phyloP scores from a whole-genome alignment of 2,888 invertebrate genomes.

The Acrobasis repandana region DNA sequence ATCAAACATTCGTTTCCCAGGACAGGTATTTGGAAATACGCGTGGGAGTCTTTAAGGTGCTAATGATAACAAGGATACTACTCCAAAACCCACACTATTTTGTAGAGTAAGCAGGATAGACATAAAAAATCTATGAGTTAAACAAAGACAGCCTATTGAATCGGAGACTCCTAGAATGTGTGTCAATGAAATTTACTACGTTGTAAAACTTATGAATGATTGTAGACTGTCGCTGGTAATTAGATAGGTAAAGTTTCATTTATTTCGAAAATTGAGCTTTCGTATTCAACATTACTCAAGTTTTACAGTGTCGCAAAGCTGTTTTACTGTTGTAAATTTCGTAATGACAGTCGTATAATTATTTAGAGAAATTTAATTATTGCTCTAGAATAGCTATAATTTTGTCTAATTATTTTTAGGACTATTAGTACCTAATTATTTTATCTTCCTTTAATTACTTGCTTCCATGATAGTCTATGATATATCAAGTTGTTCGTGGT shows the following conservation, averaged over 20 bases:
- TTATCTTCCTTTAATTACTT: too few species aligned
- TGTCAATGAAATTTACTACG: conserved; percentile 34
- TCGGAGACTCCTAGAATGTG: background rate
- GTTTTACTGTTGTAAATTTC: conserved; percentile 24
- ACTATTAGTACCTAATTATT: too few species aligned
- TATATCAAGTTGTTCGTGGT: too few species aligned
- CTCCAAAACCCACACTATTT: conserved; percentile 17
- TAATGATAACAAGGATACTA: conserved; percentile 68
- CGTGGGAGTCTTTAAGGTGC: conserved; percentile 74
- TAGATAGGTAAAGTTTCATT: conserved; percentile 18
- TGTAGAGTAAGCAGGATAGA: conserved; percentile 25
- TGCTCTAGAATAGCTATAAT: background rate
- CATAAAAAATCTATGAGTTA: conserved; percentile 20
- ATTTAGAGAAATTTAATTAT: conserved; percentile 8
- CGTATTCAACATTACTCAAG: conserved; percentile 27
- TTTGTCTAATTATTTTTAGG: background rate
- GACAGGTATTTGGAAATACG: conserved; percentile 56
- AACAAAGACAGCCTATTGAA: conserved; percentile 22
- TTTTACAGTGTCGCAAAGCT: conserved; percentile 27
- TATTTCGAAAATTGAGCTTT: conserved; percentile 25
- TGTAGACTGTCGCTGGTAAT: conserved; percentile 6
- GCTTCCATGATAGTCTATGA: too few species aligned
- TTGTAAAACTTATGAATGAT: conserved; percentile 39
- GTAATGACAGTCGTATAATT: conserved; percentile 23
- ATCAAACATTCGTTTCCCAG: conserved; percentile 66